These are phyloP conservation scores for Drosophila nigromelanica DNA, from an alignment of 1,140 invertebrate genomes.

Conservation along the genomic window DNA sequence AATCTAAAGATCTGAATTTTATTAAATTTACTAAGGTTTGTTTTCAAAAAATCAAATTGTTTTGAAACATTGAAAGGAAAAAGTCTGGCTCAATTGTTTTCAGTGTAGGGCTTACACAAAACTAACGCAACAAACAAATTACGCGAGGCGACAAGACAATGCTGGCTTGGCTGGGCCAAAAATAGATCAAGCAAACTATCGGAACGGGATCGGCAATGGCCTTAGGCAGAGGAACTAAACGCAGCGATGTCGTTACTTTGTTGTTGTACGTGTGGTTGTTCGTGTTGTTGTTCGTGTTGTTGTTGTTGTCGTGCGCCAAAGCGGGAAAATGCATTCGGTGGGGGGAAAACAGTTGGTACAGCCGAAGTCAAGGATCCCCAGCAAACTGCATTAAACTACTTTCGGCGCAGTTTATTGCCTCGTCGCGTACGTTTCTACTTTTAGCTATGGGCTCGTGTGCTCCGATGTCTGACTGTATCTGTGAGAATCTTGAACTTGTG, in stretches of 20 bases:
- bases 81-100: slow-evolving; percentile 3
- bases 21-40: no score
- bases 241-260: slow-evolving; percentile 25
- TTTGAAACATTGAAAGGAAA: no score
- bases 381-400: slow-evolving; percentile 83
- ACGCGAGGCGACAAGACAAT: slow-evolving; percentile 72
- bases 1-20: no score
- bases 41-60: no score
- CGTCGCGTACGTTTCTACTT: slow-evolving; percentile 70
- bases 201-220: slow-evolving; percentile 22
- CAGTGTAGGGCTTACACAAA: slow-evolving; percentile 59
- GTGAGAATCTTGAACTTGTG: slow-evolving; percentile 82
- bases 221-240: slow-evolving; percentile 48
- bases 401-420: slow-evolving; percentile 76
- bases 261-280: slow-evolving; percentile 57
- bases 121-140: slow-evolving; percentile 79
- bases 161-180: slow-evolving; percentile 59
- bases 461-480: slow-evolving; percentile 39
- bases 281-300: slow-evolving; percentile 9
- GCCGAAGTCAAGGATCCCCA: slow-evolving; percentile 69
- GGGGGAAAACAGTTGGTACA: slow-evolving; percentile 27
- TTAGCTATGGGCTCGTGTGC: slow-evolving; percentile 45
- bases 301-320: slow-evolving; percentile 78
- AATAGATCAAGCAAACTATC: slow-evolving; percentile 77
- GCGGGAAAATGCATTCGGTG: slow-evolving; percentile 41